Conservation (phyloP, 2,888 invertebrate species). For the Drosophila paucipuncta region DNA sequence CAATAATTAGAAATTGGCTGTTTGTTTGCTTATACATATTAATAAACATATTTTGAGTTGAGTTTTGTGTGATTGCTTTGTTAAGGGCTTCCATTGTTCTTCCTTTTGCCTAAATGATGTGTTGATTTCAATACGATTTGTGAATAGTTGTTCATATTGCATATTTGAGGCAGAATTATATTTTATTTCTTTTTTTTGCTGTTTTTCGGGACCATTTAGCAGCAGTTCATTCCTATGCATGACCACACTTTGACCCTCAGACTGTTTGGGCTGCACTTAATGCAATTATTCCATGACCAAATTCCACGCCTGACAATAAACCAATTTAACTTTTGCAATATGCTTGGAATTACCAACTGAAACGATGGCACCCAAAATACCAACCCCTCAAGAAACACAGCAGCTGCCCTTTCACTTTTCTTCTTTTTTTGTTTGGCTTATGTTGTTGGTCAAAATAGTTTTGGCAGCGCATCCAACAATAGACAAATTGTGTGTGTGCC, state of each 20-base stretch:
- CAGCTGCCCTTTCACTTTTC: background rate
- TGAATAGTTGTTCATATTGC: conserved; percentile 13
- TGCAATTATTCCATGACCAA: conserved; percentile 68
- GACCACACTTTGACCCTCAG: conserved; percentile 39
- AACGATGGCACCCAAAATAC: conserved; percentile 30
- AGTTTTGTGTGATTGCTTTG: conserved; percentile 59
- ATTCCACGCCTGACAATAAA: conserved; percentile 70
- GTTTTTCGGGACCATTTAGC: conserved; percentile 62
- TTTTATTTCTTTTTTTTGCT: background rate
- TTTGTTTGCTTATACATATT: conserved; percentile 37
- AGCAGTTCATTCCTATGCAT: conserved; percentile 81
- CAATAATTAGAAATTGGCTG: conserved; percentile 75
- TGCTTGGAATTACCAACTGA: conserved; percentile 75
- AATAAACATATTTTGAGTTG: conserved; percentile 9
- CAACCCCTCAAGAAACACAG: conserved; percentile 19
- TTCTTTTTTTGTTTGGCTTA: conserved; percentile 29
- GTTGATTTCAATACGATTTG: conserved; percentile 58
- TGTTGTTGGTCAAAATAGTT: conserved; percentile 70
- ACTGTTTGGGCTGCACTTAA: conserved; percentile 51
- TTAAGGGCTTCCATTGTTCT: conserved; percentile 54
- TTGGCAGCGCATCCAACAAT: conserved; percentile 33
- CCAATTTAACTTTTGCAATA: conserved; percentile 83
- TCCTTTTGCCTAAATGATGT: conserved; percentile 67
- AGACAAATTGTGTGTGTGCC: conserved; percentile 17
- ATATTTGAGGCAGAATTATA: conserved; percentile 17